phyloP scores from a whole-genome alignment of 2,113 vertebrate genomes.

The Nyctereutes procyonoides region DNA sequence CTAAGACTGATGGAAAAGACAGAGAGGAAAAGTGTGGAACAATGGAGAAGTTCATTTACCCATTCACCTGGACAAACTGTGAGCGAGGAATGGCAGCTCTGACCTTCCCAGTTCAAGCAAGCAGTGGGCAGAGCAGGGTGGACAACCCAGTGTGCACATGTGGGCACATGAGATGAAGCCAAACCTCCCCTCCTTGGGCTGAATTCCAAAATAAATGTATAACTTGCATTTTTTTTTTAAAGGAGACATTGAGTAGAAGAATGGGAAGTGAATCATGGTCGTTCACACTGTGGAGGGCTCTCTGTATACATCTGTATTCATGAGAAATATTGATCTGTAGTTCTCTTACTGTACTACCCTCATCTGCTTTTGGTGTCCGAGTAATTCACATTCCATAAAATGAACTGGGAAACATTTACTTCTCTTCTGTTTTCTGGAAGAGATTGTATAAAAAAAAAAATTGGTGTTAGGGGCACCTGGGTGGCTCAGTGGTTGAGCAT shows the following conservation, averaged over 20 bases:
- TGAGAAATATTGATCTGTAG: not conserved
- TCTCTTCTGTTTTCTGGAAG: not conserved
- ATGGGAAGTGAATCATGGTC: not conserved
- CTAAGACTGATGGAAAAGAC: not conserved
- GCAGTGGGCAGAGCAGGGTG: rapidly evolving
- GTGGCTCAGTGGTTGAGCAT: no score
- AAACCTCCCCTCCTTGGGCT: no score
- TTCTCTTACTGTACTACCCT: not conserved
- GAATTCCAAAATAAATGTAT: not conserved
- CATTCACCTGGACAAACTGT: rapidly evolving
- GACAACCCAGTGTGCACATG: rapidly evolving
- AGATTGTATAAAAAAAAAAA: not conserved
- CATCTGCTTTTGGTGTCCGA: not conserved
- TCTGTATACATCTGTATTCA: not conserved
- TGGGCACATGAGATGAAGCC: not conserved
- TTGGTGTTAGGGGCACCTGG: no score
- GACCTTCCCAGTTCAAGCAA: not conserved
- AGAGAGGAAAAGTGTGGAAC: not conserved
- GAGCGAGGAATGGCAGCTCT: not conserved
- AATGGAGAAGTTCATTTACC: rapidly evolving
- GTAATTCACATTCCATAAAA: not conserved
- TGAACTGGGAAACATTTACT: not conserved
- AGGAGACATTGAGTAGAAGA: not conserved
- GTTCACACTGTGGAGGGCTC: no score
- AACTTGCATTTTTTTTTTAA: not conserved